Conservation (phyloP, 2,888 invertebrate genomes). For the Andricus quercusramuli region DNA sequence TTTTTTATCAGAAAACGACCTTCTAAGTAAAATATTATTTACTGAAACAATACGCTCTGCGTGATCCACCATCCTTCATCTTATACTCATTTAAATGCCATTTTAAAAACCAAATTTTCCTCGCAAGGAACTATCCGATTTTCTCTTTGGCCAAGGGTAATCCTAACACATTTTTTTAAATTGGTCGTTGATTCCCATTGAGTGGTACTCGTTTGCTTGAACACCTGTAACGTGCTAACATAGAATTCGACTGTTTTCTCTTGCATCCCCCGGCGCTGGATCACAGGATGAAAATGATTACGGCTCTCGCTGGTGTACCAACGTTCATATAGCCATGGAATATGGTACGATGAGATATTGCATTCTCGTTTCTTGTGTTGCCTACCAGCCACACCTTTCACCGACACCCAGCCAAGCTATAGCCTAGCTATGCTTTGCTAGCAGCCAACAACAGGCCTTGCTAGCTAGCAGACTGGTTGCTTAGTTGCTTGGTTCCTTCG, state of each 20-base stretch:
- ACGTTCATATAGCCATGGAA: slow-evolving; percentile 42
- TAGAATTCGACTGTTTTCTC: slow-evolving; percentile 47
- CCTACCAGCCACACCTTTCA: slow-evolving; percentile 76
- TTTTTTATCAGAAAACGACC: no score
- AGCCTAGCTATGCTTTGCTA: neutral
- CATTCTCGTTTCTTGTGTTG: slow-evolving; percentile 74
- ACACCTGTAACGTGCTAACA: slow-evolving; percentile 47
- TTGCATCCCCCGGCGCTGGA: slow-evolving; percentile 32
- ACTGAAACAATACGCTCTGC: no score
- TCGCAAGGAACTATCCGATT: neutral
- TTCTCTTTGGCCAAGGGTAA: no score
- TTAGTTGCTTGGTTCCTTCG: neutral
- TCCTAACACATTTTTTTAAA: neutral
- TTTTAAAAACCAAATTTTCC: neutral
- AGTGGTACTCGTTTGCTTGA: slow-evolving; percentile 63
- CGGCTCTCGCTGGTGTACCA: slow-evolving; percentile 36
- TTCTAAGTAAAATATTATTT: no score
- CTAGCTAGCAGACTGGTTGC: neutral
- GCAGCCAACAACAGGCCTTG: neutral
- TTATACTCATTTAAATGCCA: neutral
- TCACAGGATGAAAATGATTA: slow-evolving; percentile 60
- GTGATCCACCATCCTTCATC: neutral
- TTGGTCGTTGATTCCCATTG: slow-evolving; percentile 70
- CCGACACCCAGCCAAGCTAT: slow-evolving; percentile 67
- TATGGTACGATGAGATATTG: slow-evolving; percentile 66